A percentile compares a stretch with the other conserved stretches of the same genome.
Evolutionary conservation across 2,113 vertebrate genomes (phyloP).

Genomic region (Callocephalon fimbriatum): DNA sequence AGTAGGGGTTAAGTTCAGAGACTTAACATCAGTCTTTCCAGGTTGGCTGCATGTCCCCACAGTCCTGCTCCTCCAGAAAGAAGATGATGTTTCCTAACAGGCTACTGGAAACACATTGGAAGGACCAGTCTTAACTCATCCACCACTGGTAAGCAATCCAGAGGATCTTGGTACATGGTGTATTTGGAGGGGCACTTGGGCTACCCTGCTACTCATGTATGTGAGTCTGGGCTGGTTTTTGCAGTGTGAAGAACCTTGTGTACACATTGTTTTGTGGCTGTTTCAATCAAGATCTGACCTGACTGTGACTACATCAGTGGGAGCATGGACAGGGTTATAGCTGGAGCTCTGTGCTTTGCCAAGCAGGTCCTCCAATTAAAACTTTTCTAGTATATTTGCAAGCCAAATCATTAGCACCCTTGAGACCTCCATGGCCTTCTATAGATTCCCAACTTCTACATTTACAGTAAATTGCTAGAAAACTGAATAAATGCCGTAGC

Average conservation of each 20-base stretch:
- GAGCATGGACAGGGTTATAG: not conserved
- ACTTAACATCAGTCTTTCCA: not conserved
- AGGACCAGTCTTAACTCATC: not conserved
- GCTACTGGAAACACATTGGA: not conserved
- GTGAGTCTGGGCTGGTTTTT: not conserved
- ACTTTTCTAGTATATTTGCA: not conserved
- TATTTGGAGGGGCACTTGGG: not conserved
- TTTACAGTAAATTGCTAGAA: not conserved
- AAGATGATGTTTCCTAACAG: not conserved
- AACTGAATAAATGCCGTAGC: not conserved
- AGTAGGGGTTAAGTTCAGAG: not conserved
- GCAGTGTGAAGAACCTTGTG: not conserved
- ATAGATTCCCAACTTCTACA: not conserved
- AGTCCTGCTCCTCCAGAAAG: not conserved
- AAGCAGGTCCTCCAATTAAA: not conserved
- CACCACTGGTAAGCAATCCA: no score
- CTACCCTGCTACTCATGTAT: fast-evolving
- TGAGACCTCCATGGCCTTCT: not conserved
- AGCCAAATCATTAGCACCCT: not conserved
- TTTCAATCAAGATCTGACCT: not conserved
- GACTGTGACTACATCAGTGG: fast-evolving
- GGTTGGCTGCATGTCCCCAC: fast-evolving
- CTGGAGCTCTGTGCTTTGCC: not conserved
- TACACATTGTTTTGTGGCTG: not conserved
- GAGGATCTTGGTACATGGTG: fast-evolving